Evolutionary conservation across 1,140 invertebrate genomes (phyloP).

Genomic region (Gryon sp.): DNA sequence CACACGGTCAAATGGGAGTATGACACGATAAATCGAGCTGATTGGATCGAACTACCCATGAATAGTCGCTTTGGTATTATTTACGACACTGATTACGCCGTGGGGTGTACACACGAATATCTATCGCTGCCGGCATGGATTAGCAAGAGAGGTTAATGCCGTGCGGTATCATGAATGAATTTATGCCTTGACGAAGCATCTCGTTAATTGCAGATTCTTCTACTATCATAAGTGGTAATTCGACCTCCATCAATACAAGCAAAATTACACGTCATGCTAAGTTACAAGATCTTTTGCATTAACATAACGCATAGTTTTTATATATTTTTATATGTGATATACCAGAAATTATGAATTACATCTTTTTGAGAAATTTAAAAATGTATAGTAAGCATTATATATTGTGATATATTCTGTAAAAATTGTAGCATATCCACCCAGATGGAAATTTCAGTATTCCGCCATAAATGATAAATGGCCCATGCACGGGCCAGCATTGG

Average conservation of each 20-base stretch:
- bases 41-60: conserved; percentile 59
- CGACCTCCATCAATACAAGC: conserved; percentile 29
- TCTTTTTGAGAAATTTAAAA: not conserved
- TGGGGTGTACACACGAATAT: conserved; percentile 60
- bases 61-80: conserved; percentile 51
- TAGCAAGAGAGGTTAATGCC: conserved; percentile 69
- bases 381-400: not conserved
- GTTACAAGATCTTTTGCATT: conserved; percentile 39
- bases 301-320: too few relatives aligned
- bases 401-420: too few relatives aligned
- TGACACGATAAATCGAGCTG: conserved; percentile 63
- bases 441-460: too few relatives aligned
- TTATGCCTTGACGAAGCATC: conserved; percentile 51
- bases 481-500: too few relatives aligned
- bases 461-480: too few relatives aligned
- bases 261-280: conserved; percentile 61
- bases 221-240: conserved; percentile 62
- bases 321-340: too few relatives aligned
- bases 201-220: conserved; percentile 67
- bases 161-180: conserved; percentile 53
- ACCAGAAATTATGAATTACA: not conserved
- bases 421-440: too few relatives aligned
- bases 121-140: conserved; percentile 63
- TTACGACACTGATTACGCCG: conserved; percentile 53
- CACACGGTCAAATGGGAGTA: conserved; percentile 54